A percentile compares a stretch with the other conserved stretches of the same genome.
phyloP scores from a whole-genome alignment of 2,888 invertebrate genomes.

The Lasioglossum oenotherae region DNA sequence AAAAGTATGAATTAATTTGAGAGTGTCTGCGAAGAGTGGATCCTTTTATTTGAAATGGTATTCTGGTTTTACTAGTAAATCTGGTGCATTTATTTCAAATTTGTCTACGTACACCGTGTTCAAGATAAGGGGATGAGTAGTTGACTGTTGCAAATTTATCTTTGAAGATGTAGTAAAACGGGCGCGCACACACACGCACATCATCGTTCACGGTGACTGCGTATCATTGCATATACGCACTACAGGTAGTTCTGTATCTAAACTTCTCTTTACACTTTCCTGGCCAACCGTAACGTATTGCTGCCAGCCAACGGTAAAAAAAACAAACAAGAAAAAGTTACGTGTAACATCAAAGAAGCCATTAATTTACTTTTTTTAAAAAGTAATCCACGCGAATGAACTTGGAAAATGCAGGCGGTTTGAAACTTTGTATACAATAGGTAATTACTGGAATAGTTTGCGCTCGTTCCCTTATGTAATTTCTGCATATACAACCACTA shows the following conservation, averaged over 20 bases:
- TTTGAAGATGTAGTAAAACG: conserved; percentile 43
- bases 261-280: conserved; percentile 55
- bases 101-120: conserved; percentile 20
- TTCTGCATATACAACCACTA: not conserved
- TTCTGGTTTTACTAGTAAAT: not conserved
- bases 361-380: conserved; percentile 36
- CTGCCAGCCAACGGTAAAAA: conserved; percentile 47
- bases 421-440: conserved; percentile 19
- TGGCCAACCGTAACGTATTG: conserved; percentile 56
- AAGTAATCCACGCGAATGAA: conserved; percentile 48
- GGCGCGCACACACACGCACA: not conserved
- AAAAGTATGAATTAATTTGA: not conserved
- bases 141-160: conserved; percentile 25
- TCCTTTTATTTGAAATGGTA: not conserved
- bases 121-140: conserved; percentile 34
- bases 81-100: conserved; percentile 29
- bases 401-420: conserved; percentile 24
- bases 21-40: not conserved
- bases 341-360: conserved; percentile 58
- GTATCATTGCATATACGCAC: conserved; percentile 61
- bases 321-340: conserved; percentile 49
- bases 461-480: not conserved
- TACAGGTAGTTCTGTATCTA: conserved; percentile 49
- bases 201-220: conserved; percentile 53
- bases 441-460: conserved; percentile 24